phyloP scores from a whole-genome alignment of 2,888 invertebrate genomes.

The Teleiodes luculella region DNA sequence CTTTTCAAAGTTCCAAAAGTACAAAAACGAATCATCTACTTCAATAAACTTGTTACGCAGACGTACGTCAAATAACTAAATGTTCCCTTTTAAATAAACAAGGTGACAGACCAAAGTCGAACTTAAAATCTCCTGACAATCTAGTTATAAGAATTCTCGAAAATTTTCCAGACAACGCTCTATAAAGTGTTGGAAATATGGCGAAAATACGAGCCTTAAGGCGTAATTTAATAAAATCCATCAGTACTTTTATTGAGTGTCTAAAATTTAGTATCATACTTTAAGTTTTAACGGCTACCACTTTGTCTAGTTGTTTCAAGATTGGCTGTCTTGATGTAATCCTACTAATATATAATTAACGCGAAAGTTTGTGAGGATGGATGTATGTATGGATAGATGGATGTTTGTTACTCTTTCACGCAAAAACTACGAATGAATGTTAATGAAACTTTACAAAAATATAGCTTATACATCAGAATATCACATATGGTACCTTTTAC shows the following conservation, averaged over 20 bases:
- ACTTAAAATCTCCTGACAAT: not conserved
- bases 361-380: too few species aligned
- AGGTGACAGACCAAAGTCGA: constrained; percentile 6
- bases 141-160: not conserved
- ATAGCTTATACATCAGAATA: too few species aligned
- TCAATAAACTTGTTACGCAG: not conserved
- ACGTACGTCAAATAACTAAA: too few species aligned
- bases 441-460: too few species aligned
- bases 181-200: not conserved
- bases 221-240: not conserved
- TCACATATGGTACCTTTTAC: too few species aligned
- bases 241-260: not conserved
- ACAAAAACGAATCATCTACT: not conserved
- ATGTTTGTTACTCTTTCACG: too few species aligned
- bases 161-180: not conserved
- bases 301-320: too few species aligned
- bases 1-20: too few species aligned
- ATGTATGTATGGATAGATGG: too few species aligned
- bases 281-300: not conserved
- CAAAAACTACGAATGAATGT: too few species aligned
- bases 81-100: not conserved
- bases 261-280: constrained; percentile 2
- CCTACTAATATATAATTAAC: too few species aligned
- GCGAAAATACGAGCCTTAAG: not conserved
- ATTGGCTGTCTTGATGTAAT: too few species aligned